Evolutionary conservation across 35 echinoderm and acorn worm genomes (phyloP).

Genomic region (Anneissia japonica): DNA sequence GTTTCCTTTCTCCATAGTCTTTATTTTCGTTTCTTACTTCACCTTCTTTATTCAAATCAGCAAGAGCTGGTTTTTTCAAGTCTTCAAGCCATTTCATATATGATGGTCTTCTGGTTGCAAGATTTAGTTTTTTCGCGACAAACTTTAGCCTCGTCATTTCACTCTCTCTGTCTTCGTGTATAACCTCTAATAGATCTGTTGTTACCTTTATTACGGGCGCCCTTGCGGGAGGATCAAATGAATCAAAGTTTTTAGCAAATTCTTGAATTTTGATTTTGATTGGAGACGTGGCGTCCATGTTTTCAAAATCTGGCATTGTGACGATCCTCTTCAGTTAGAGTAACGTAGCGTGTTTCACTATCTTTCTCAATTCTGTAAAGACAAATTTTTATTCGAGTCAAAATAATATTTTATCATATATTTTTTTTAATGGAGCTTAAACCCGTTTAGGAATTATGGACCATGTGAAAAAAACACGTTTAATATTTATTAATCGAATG

Average conservation of each 20-base stretch:
- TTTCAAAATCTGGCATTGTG: not conserved
- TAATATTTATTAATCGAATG: too few relatives aligned
- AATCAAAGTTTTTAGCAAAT: not conserved
- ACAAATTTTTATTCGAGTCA: too few relatives aligned
- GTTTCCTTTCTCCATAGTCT: not conserved
- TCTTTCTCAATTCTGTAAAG: not conserved
- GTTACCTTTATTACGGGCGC: not conserved
- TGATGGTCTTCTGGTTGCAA: not conserved
- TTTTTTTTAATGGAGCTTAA: too few relatives aligned
- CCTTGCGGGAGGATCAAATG: not conserved
- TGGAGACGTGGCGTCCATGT: not conserved
- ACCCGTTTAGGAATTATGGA: too few relatives aligned
- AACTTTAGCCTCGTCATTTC: not conserved
- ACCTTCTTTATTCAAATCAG: not conserved
- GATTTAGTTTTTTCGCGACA: not conserved
- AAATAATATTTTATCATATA: too few relatives aligned
- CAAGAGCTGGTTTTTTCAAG: not conserved
- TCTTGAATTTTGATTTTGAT: not conserved
- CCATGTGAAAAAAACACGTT: too few relatives aligned
- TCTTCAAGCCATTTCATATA: not conserved
- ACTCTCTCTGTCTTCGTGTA: not conserved
- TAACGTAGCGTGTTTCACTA: too few relatives aligned
- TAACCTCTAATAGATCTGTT: not conserved
- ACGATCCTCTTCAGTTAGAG: not conserved
- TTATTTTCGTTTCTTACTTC: not conserved